Percentiles rank a stretch among this genome's conserved stretches.
phyloP scores from a whole-genome alignment of 2,797 vertebrate genomes.

The Sciurus carolinensis region DNA sequence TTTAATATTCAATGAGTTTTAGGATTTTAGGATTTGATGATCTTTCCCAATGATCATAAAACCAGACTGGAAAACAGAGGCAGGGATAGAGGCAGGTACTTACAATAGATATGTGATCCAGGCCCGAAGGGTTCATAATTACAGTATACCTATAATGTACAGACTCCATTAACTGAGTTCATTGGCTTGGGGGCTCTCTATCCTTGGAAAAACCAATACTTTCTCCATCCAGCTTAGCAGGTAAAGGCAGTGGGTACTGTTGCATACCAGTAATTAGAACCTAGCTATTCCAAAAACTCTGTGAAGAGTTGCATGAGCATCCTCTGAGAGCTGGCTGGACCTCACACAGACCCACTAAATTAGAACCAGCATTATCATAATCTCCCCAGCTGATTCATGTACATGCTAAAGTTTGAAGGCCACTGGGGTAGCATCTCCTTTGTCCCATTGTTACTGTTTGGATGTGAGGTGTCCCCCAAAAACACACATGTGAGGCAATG shows the following conservation, averaged over 20 bases:
- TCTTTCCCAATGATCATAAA: neutral
- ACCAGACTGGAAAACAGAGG: neutral
- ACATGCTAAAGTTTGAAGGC: neutral
- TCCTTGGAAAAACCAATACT: neutral
- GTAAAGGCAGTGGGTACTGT: neutral
- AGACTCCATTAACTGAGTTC: neutral
- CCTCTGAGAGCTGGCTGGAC: neutral
- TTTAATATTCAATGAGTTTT: neutral
- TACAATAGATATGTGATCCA: neutral
- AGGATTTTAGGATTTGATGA: neutral
- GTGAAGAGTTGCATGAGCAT: neutral
- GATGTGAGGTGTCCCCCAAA: no score
- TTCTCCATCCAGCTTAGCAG: neutral
- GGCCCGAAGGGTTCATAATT: neutral
- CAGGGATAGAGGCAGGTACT: neutral
- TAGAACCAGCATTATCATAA: neutral
- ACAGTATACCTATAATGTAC: neutral
- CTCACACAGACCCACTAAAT: neutral
- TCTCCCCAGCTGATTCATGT: neutral
- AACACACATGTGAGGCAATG: no score
- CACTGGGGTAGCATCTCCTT: neutral
- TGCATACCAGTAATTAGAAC: neutral
- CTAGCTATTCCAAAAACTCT: neutral
- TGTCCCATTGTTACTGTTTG: neutral
- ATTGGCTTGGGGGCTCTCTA: neutral